phyloP scores from a whole-genome alignment of 2,888 invertebrate species.

The Barypeithes pellucidus region DNA sequence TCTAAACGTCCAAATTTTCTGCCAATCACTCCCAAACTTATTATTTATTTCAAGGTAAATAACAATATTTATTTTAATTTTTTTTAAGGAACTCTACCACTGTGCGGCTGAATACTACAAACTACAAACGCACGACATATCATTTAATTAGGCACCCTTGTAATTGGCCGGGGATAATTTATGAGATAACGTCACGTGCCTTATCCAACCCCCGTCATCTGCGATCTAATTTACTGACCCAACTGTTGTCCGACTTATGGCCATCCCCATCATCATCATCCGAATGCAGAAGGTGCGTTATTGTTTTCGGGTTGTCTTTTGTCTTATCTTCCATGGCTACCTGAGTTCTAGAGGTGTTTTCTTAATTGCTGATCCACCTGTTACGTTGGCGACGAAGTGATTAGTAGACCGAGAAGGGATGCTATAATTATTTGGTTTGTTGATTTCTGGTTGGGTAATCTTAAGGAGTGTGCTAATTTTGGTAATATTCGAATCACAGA shows the following conservation, averaged over 20 bases:
- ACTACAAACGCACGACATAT: constrained; percentile 48
- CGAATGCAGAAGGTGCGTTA: constrained; percentile 47
- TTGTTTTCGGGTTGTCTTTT: constrained; percentile 48
- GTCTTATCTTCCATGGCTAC: constrained; percentile 47
- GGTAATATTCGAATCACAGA: too few relatives aligned
- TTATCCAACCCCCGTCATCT: constrained; percentile 66
- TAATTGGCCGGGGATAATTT: constrained; percentile 48
- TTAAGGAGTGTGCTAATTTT: constrained; percentile 23
- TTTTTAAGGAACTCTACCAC: constrained; percentile 4
- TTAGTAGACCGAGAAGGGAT: constrained; percentile 34
- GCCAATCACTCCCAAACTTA: too few relatives aligned
- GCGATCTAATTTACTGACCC: constrained; percentile 64
- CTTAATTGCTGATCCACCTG: constrained; percentile 50
- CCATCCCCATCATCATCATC: constrained; percentile 35
- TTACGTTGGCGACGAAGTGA: constrained; percentile 31
- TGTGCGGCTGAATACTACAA: constrained; percentile 32
- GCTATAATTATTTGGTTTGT: constrained; percentile 21
- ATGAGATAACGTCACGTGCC: constrained; percentile 64
- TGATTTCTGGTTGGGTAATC: constrained; percentile 12
- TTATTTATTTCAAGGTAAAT: too few relatives aligned
- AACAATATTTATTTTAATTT: not conserved
- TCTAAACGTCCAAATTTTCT: too few relatives aligned
- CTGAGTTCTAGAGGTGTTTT: constrained; percentile 46
- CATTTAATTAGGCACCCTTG: constrained; percentile 54
- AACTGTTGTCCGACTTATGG: constrained; percentile 60